phyloP scores from a whole-genome alignment of 1,140 invertebrate genomes.

The Ostrea edulis region DNA sequence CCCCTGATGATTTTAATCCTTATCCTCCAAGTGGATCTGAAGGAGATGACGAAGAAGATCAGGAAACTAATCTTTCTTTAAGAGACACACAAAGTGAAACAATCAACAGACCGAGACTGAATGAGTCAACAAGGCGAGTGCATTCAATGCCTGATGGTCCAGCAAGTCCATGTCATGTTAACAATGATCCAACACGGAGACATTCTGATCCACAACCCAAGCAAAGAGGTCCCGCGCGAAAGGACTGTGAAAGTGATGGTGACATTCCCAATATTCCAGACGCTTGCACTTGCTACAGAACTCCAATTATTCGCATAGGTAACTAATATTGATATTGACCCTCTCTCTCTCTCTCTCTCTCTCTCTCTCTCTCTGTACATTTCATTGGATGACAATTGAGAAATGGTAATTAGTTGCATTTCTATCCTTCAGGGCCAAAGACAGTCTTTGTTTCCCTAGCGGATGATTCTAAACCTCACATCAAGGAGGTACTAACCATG shows the following conservation, averaged over 20 bases:
- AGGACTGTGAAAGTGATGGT: slow-evolving; percentile 1
- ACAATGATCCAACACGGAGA: neutral
- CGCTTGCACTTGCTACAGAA: slow-evolving; percentile 4
- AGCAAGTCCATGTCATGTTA: neutral
- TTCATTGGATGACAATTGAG: neutral
- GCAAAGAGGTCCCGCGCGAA: neutral
- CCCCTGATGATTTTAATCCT: neutral
- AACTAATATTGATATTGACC: neutral
- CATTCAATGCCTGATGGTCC: neutral
- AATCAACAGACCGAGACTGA: neutral
- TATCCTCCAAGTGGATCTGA: slow-evolving; percentile 1
- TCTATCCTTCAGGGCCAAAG: neutral
- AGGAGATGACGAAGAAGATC: neutral
- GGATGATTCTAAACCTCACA: slow-evolving; percentile 33
- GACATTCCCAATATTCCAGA: slow-evolving; percentile 26
- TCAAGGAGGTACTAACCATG: slow-evolving; percentile 25
- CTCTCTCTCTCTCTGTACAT: neutral
- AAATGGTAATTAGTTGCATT: neutral
- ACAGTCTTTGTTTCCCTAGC: slow-evolving; percentile 13
- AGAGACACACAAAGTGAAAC: neutral
- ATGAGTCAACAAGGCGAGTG: neutral
- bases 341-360: slow-evolving; percentile 14
- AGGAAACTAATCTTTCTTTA: neutral
- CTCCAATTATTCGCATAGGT: neutral
- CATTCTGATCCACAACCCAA: neutral